Evolutionary conservation across 2,113 vertebrate species (phyloP).

Genomic region (Drymodes brunneopygia): DNA sequence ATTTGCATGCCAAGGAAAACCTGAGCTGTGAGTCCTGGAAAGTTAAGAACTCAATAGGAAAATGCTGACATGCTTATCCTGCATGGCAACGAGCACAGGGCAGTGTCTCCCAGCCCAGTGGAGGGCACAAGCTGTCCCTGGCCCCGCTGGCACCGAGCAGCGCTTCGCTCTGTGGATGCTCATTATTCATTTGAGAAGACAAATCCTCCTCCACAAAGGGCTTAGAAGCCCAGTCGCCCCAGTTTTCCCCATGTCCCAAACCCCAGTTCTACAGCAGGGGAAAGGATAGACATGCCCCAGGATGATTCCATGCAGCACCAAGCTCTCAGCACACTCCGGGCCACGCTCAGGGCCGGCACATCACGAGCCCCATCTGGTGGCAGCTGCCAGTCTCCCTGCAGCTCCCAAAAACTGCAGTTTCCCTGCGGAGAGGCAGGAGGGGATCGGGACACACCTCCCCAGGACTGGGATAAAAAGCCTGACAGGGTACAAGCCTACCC

Average conservation of each 20-base stretch:
- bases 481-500: fast-evolving
- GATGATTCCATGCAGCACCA: fast-evolving
- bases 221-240: neutral
- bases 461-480: neutral
- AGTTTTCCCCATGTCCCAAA: neutral
- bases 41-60: constrained; percentile 31
- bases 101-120: fast-evolving
- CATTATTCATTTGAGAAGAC: neutral
- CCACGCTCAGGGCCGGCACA: fast-evolving
- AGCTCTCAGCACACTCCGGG: neutral
- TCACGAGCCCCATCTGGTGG: constrained; percentile 50
- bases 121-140: neutral
- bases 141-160: fast-evolving
- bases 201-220: neutral
- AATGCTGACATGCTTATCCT: neutral
- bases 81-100: neutral
- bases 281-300: neutral
- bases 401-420: neutral
- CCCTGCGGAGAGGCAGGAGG: neutral
- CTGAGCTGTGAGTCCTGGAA: constrained; percentile 49
- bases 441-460: fast-evolving
- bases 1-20: constrained; percentile 54
- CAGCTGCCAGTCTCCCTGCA: neutral
- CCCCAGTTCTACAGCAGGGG: neutral
- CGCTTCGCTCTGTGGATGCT: fast-evolving